phyloP scores from a whole-genome alignment of 2,797 vertebrate species.

The Gadopsis marmoratus region DNA sequence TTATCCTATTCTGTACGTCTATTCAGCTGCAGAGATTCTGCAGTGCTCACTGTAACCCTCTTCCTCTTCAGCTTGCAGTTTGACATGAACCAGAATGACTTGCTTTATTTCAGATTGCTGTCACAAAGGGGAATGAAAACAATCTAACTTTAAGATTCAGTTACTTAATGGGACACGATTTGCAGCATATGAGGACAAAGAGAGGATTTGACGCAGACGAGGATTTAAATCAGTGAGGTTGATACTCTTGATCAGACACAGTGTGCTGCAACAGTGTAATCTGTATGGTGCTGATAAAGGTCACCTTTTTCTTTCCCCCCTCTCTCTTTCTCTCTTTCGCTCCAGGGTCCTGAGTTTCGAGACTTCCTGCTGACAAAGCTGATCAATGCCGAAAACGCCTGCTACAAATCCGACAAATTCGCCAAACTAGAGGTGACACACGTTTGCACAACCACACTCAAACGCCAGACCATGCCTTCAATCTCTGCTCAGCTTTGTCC shows the following conservation, averaged over 20 bases:
- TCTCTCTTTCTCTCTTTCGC: conserved; percentile 12
- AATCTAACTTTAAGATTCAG: neutral
- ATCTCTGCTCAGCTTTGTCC: conserved; percentile 8
- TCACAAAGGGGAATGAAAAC: conserved; percentile 8
- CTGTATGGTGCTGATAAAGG: conserved; percentile 46
- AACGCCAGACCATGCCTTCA: conserved; percentile 23
- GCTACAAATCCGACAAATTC: conserved; percentile 99
- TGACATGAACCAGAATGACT: neutral
- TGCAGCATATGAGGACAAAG: neutral
- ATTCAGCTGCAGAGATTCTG: no score
- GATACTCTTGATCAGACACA: conserved; percentile 11
- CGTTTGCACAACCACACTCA: neutral
- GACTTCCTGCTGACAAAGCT: conserved; percentile 98
- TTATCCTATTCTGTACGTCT: no score
- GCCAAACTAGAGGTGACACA: conserved; percentile 95
- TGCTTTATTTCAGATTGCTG: neutral
- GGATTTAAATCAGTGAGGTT: conserved; percentile 30
- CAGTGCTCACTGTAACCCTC: neutral
- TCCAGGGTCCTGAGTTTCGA: conserved; percentile 92
- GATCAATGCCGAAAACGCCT: conserved; percentile 96
- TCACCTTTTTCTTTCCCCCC: conserved; percentile 37
- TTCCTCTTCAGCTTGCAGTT: neutral
- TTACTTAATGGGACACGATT: neutral
- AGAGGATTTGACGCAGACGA: conserved; percentile 8
- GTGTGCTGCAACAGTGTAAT: conserved; percentile 16